phyloP scores from a whole-genome alignment of 2,888 invertebrate genomes.

The Pollenia labialis region DNA sequence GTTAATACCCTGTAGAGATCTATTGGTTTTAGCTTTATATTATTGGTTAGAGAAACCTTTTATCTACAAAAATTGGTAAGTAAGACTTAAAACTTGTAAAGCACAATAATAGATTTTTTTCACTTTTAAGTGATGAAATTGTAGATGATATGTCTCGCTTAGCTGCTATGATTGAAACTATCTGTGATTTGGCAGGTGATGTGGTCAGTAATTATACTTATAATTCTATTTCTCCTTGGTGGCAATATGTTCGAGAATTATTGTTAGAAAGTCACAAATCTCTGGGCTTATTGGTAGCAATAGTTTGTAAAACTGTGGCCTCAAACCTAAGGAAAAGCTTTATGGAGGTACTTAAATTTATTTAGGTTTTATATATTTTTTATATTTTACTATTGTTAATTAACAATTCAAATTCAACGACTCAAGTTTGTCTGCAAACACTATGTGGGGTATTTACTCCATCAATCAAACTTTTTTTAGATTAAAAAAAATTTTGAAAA shows the following conservation, averaged over 20 bases:
- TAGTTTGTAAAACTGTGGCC: conserved; percentile 92
- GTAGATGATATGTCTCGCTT: conserved; percentile 88
- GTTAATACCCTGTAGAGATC: conserved; percentile 85
- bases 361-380: too few relatives aligned
- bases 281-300: conserved; percentile 91
- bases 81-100: neutral
- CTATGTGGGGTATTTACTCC: too few relatives aligned
- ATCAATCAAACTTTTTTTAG: too few relatives aligned
- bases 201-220: conserved; percentile 86
- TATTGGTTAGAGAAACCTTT: conserved; percentile 89
- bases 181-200: conserved; percentile 88
- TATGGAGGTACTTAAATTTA: conserved; percentile 76
- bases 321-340: conserved; percentile 79
- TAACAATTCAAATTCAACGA: too few relatives aligned
- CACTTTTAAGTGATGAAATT: conserved; percentile 80
- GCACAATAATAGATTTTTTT: neutral
- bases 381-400: neutral
- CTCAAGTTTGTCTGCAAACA: too few relatives aligned
- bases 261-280: conserved; percentile 90
- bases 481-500: neutral
- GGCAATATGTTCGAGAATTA: conserved; percentile 90
- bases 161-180: conserved; percentile 87
- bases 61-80: conserved; percentile 80
- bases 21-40: conserved; percentile 89
- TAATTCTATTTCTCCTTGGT: conserved; percentile 91